Percentiles rank a stretch among this genome's conserved stretches.
Conservation (phyloP, 2,797 vertebrate genomes). For the Darevskia nairensis region DNA sequence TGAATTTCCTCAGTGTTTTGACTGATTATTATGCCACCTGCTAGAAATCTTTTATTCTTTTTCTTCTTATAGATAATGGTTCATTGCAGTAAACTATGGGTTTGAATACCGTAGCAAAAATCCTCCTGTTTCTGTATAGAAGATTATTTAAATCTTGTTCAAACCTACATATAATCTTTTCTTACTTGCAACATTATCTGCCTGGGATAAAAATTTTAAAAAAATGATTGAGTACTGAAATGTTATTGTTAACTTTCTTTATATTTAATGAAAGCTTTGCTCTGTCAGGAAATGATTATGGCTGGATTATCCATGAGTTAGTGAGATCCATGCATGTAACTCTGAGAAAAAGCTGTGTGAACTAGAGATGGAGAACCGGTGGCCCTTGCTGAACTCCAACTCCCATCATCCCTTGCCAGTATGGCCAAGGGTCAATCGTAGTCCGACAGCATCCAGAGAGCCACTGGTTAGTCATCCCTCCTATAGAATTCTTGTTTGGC, state of each 20-base stretch:
- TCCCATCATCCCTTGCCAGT: neutral
- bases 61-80: neutral
- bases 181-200: neutral
- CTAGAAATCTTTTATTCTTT: neutral
- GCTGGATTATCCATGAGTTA: neutral
- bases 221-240: neutral
- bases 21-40: neutral
- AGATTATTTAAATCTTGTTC: conserved; percentile 11
- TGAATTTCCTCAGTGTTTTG: neutral
- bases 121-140: neutral
- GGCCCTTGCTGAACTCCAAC: neutral
- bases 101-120: neutral
- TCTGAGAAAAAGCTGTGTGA: neutral
- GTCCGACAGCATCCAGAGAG: no score
- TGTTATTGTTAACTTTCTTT: conserved; percentile 19
- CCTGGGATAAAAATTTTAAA: neutral
- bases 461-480: no score
- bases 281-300: neutral
- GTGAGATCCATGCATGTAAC: neutral
- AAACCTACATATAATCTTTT: neutral
- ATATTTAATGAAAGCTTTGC: conserved; percentile 1
- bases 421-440: no score
- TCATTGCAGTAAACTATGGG: neutral
- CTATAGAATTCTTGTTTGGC: no score
- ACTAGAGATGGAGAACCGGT: neutral